A percentile compares a stretch with the other conserved stretches of the same genome.
Conservation (phyloP, 2,797 vertebrate species). For the Liasis olivaceus region DNA sequence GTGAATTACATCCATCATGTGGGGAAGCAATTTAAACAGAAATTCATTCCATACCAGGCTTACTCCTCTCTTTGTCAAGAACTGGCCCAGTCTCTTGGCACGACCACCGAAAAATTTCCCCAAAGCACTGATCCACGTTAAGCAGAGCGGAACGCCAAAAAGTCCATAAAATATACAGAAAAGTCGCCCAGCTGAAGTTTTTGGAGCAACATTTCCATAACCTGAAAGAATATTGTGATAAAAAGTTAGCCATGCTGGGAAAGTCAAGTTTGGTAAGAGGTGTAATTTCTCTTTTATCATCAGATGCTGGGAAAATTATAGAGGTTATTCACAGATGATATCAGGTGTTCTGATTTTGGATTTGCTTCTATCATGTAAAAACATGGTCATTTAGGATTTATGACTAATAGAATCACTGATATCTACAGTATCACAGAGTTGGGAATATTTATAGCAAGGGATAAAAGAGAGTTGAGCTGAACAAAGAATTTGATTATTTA, state of each 20-base stretch:
- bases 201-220: conserved; percentile 96
- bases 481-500: background rate
- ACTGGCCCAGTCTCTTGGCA: conserved; percentile 93
- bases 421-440: background rate
- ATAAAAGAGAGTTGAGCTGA: background rate
- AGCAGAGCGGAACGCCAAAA: conserved; percentile 95
- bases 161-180: conserved; percentile 99
- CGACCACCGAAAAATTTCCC: conserved; percentile 99
- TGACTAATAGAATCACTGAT: background rate
- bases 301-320: background rate
- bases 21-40: conserved; percentile 25
- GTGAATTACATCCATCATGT: conserved; percentile 8
- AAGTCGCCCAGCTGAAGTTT: conserved; percentile 87
- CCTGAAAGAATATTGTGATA: conserved; percentile 70
- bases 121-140: conserved; percentile 97
- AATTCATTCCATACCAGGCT: conserved; percentile 81
- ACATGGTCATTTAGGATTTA: background rate
- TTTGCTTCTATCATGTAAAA: background rate
- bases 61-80: conserved; percentile 91
- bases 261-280: background rate
- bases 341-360: background rate
- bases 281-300: background rate
- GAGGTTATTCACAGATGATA: background rate
- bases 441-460: background rate
- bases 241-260: background rate